phyloP scores from a whole-genome alignment of 2,888 invertebrate species.

The Entomobrya proxima region DNA sequence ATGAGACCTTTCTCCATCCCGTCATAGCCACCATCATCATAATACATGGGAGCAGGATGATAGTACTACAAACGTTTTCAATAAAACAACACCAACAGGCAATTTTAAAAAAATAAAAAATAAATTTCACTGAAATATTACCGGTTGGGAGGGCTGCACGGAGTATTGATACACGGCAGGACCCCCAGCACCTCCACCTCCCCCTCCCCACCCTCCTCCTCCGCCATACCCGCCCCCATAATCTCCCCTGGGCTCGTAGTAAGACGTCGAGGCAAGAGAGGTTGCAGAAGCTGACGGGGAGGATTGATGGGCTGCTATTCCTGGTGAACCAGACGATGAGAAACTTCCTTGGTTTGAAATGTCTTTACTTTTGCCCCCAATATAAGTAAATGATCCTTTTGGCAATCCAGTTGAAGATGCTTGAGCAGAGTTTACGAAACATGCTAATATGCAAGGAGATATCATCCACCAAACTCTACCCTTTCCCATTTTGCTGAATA shows the following conservation, averaged over 20 bases:
- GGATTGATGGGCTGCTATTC: neutral
- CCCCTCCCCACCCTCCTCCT: constrained; percentile 16
- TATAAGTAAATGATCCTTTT: constrained; percentile 41
- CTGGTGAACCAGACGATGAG: neutral
- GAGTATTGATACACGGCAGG: constrained; percentile 30
- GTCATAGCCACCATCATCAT: constrained; percentile 54
- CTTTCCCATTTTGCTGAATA: neutral
- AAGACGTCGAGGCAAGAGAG: constrained; percentile 45
- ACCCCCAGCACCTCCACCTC: constrained; percentile 41
- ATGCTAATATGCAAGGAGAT: neutral
- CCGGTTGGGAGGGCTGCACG: constrained; percentile 38
- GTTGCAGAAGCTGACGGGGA: neutral
- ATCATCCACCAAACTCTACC: neutral
- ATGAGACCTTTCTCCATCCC: constrained; percentile 66
- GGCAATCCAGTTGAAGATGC: neutral
- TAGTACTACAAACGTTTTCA: constrained; percentile 38
- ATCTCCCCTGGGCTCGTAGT: constrained; percentile 65
- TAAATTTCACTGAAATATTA: neutral
- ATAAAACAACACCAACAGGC: too few species aligned
- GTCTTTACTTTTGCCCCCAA: constrained; percentile 55
- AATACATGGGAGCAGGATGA: constrained; percentile 54
- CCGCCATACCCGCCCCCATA: constrained; percentile 57
- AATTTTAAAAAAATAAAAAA: too few species aligned
- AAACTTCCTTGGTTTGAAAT: constrained; percentile 14
- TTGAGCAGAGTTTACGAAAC: neutral